These are phyloP conservation scores for Meriones psammophilus DNA, from an alignment of 2,797 vertebrate genomes.

Conservation along the genomic window DNA sequence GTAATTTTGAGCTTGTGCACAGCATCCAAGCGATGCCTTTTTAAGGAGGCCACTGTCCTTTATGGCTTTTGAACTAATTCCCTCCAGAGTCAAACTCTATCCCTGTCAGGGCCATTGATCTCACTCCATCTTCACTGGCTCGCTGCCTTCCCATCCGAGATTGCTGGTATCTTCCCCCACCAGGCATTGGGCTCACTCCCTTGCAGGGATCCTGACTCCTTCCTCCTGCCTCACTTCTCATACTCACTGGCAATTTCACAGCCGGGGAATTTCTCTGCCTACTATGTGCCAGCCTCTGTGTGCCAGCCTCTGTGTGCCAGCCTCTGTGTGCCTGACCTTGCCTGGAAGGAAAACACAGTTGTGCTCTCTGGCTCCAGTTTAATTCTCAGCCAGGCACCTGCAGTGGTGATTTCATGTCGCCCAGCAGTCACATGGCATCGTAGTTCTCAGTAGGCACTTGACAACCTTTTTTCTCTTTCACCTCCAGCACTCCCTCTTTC, in stretches of 20 bases:
- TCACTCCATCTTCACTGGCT: not conserved
- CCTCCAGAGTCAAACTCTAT: not conserved
- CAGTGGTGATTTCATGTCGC: not conserved
- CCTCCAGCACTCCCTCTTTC: not conserved
- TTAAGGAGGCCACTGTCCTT: conserved; percentile 21
- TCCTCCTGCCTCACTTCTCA: not conserved
- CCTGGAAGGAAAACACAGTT: not conserved
- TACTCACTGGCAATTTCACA: not conserved
- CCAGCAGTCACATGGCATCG: not conserved
- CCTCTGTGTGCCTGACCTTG: not conserved
- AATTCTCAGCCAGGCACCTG: not conserved
- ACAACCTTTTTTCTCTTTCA: not conserved
- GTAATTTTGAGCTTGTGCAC: not conserved
- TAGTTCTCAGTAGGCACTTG: not conserved
- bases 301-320: not conserved
- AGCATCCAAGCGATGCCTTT: not conserved
- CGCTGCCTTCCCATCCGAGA: not conserved
- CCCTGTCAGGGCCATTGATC: not conserved
- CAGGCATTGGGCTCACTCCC: too few species aligned
- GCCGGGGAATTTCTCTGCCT: not conserved
- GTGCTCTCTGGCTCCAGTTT: not conserved
- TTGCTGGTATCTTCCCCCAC: not conserved
- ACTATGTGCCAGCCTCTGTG: not conserved
- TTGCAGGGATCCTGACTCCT: not conserved
- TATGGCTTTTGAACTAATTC: not conserved